These are phyloP conservation scores for Apteryx owenii DNA, from an alignment of 2,113 vertebrate species.

Conservation along the genomic window DNA sequence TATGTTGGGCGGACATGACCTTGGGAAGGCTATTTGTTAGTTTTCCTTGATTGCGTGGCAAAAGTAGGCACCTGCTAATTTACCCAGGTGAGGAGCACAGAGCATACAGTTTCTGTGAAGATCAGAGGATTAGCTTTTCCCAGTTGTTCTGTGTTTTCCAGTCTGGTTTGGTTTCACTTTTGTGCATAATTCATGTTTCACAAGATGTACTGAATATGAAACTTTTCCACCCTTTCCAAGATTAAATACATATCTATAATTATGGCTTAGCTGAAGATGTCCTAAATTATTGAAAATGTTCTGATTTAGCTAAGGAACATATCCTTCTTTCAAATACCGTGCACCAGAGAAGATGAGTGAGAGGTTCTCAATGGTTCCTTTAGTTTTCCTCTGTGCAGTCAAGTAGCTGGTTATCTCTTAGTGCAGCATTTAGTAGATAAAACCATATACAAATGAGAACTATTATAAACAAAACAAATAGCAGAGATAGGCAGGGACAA, in stretches of 20 bases:
- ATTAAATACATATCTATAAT: not conserved
- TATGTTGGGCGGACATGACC: not conserved
- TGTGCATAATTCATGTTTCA: accelerated
- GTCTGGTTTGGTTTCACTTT: not conserved
- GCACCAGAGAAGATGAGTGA: not conserved
- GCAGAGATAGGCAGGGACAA: not conserved
- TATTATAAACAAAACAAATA: not conserved
- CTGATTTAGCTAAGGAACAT: not conserved
- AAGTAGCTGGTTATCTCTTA: not conserved
- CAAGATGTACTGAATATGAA: not conserved
- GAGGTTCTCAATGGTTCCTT: not conserved
- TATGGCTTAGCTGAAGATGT: not conserved
- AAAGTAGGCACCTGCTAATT: not conserved
- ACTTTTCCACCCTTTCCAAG: not conserved
- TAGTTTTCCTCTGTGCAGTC: not conserved
- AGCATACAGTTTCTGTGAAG: not conserved
- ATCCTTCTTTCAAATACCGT: not conserved
- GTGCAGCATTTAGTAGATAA: not conserved
- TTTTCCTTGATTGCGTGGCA: not conserved
- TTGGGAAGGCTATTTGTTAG: not conserved
- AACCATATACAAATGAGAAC: not conserved
- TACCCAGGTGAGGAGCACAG: not conserved
- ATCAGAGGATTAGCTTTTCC: not conserved
- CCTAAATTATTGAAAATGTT: not conserved
- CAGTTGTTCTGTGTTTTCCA: not conserved